Conservation (phyloP, 2,113 vertebrate species). For the Halcyon senegalensis region DNA sequence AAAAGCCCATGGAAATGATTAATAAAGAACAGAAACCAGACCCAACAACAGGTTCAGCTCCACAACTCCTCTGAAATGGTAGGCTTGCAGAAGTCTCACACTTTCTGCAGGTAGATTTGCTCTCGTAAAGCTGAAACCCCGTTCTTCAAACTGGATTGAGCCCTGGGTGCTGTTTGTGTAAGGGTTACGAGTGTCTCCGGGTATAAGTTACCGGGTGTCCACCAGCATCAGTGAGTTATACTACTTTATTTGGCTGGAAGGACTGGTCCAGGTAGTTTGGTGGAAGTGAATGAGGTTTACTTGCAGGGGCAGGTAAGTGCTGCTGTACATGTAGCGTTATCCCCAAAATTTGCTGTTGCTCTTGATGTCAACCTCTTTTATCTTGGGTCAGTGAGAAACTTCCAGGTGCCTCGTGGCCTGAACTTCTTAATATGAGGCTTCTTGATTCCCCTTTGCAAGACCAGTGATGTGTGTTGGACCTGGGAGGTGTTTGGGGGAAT, state of each 20-base stretch:
- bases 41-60: neutral
- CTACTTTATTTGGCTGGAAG: neutral
- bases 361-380: neutral
- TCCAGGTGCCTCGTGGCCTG: neutral
- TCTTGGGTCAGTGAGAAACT: neutral
- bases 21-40: constrained; percentile 20
- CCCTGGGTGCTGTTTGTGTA: neutral
- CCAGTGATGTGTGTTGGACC: neutral
- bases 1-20: neutral
- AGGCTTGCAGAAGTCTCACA: neutral
- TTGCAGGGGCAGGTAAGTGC: neutral
- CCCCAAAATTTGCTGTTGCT: neutral
- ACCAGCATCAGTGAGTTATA: neutral
- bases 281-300: neutral
- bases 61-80: fast-evolving
- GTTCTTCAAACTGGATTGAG: neutral
- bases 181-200: neutral
- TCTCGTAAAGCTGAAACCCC: neutral
- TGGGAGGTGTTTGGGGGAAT: neutral
- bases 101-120: neutral
- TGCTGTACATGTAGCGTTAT: neutral
- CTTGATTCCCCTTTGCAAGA: neutral
- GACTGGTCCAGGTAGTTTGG: neutral
- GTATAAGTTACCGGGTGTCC: neutral
- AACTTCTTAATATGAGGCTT: neutral